Evolutionary conservation across 2,113 vertebrate species (phyloP).

Genomic region (Benitochromis conjunctus): DNA sequence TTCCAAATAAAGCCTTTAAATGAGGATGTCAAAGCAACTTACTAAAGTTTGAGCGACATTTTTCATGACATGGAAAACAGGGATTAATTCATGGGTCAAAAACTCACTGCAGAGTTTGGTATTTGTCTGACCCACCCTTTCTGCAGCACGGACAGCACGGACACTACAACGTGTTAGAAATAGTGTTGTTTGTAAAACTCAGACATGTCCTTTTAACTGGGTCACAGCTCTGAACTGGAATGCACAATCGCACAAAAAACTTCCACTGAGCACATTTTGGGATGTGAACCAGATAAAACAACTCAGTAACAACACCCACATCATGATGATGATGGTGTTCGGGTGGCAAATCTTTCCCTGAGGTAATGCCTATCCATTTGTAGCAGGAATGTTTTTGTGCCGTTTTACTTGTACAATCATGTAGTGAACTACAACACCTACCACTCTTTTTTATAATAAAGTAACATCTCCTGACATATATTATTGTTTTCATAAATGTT

Average conservation of each 20-base stretch:
- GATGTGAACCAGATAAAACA: not conserved
- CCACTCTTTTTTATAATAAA: not conserved
- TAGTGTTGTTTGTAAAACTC: not conserved
- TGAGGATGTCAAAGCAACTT: not conserved
- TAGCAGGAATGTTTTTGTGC: not conserved
- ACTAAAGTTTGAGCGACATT: not conserved
- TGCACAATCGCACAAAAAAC: not conserved
- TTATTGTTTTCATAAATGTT: not conserved
- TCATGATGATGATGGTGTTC: not conserved
- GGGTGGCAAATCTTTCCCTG: not conserved
- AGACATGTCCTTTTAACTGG: not conserved
- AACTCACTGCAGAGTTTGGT: not conserved
- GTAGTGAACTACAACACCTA: not conserved
- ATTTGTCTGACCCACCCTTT: not conserved
- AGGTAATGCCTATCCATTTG: constrained; percentile 10
- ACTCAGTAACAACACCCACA: not conserved
- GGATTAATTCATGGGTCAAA: not conserved
- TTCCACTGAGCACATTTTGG: not conserved
- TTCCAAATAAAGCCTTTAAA: not conserved
- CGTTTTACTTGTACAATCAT: constrained; percentile 22
- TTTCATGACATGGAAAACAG: not conserved
- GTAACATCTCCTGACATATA: not conserved
- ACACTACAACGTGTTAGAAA: not conserved
- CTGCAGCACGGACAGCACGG: not conserved
- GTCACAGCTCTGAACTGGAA: not conserved